Base-by-base conservation (phyloP, 2,888 invertebrate species). In the Branchellion lobata region DNA sequence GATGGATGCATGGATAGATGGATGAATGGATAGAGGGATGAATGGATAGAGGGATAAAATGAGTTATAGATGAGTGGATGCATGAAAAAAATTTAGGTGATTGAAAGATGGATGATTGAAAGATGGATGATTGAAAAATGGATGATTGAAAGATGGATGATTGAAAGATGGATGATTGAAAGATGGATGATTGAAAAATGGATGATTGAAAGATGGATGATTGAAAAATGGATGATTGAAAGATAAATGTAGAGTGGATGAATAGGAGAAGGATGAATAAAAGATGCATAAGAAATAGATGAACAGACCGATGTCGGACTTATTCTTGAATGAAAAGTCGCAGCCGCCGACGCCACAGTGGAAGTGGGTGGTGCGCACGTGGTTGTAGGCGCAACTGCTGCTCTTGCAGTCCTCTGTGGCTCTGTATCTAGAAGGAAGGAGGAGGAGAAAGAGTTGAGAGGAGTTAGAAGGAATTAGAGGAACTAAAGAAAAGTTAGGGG, bases 291-390 rank as follows among this genome's bases (percentile, higher is more conserved):
- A 65, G 65, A 65, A 27, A 31, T 8, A 47, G 47, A 47, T 14
- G 47, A 18, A 47, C 79, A 18, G 90, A 97, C 96, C 97, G 96
- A 98, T 98, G 89, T 98, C 98, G 84, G 96, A 96, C 88, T 98
- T 98, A 88, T 98, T 97, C 89, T 98, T 98, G 89, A 98, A 98
- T 0, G 96, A 97, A 86, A 93, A 96, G 83, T 93, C 92, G 88
- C 98, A 98, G 18, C 93, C 93, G n/a, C n/a, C n/a, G n/a, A n/a
- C n/a, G 78, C 92, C 90, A 88, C 98, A 98, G 87, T 98, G 98
- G 89, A 98, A 98, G 87, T 98, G 98, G 8, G 98, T 98, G 79
- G 96, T 98, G 84, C 95, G 90, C 88, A 96, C 96, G 0, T 95
- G 94, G 85, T 92, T 93, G 88, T 96, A 98, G 53, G 93, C 91